Base-by-base conservation (phyloP, 2,113 vertebrate genomes). In the Blennius ocellaris region DNA sequence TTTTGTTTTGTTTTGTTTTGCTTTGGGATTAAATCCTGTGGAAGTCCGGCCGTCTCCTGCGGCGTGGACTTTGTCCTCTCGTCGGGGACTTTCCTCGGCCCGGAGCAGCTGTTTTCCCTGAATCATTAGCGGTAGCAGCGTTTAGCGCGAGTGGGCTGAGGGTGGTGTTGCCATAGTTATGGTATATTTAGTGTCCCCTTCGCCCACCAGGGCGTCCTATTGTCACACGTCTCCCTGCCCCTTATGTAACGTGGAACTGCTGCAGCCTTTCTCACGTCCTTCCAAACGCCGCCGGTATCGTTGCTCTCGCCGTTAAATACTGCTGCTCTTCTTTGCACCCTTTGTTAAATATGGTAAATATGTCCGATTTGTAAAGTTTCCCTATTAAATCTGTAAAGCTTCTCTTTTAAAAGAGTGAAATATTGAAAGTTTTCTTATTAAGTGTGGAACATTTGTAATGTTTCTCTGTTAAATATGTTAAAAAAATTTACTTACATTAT, bases 41-140 rank as follows among this genome's bases (percentile, higher is more conserved):
- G 21, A 30, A 30, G 21, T 12, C 21, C 2, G 21, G 21, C 44
- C 6, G 11, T 0, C 44, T 45, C 44, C 11, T 69, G 68, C 48
- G 64, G 50, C 8, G 17, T 51, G 57, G 72, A 82, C 78, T 72
- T 68, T 39, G 70, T 17, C 14, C 67, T 57, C 16, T 60, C 39
- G 70, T 76, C 80, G 47, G 56, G 73, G 69, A 70, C 54, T 78
- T 59, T 45, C 53, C 62, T 36, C 1, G 61, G 53, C 55, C 43
- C 38, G 15, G 15, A 49, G 39, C 30, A 36, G 55, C 55, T 69
- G 68, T 44, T 82, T 78, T 44, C 47, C 60, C 60, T 50, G 11
- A 16, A 58, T 59, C 62, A 69, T 73, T 73, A 62, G 62, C 50
- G 3, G 16, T 5, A 11, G 62, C 70, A 64, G 47, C 40, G 40